These are phyloP conservation scores for Sphenodon punctatus DNA, from an alignment of 2,797 vertebrate genomes.

Conservation along the genomic window DNA sequence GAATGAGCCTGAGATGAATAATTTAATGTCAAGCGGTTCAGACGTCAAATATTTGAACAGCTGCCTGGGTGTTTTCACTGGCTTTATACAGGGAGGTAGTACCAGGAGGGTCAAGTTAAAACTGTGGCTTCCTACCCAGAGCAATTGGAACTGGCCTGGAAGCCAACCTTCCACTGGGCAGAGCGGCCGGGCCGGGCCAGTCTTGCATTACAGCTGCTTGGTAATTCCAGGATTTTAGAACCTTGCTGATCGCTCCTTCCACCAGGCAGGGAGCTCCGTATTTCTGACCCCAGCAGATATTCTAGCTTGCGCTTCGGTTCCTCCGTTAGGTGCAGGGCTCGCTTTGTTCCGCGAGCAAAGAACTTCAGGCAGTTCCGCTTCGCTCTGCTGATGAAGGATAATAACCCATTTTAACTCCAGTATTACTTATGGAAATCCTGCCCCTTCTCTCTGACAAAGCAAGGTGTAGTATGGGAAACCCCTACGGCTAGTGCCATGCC, in stretches of 20 bases:
- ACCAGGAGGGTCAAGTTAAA: constrained; percentile 52
- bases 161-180: background rate
- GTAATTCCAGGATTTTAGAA: background rate
- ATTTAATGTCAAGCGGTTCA: constrained; percentile 80
- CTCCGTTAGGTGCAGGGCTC: background rate
- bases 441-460: background rate
- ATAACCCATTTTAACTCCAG: background rate
- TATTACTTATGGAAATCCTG: background rate
- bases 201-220: background rate
- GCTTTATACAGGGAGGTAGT: constrained; percentile 71
- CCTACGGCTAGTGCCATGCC: too few species aligned
- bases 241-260: background rate
- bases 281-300: background rate
- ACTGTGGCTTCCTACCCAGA: constrained; percentile 29
- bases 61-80: constrained; percentile 78
- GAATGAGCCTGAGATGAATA: constrained; percentile 77
- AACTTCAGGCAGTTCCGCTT: background rate
- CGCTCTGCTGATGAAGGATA: background rate
- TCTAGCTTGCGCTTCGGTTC: background rate
- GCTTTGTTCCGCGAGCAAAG: background rate
- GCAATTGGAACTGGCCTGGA: background rate
- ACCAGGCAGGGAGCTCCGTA: background rate
- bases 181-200: background rate
- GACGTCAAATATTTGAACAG: constrained; percentile 86
- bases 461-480: background rate